Base-by-base conservation (phyloP, 2,888 invertebrate species). In the Drosophila nigricruria region DNA sequence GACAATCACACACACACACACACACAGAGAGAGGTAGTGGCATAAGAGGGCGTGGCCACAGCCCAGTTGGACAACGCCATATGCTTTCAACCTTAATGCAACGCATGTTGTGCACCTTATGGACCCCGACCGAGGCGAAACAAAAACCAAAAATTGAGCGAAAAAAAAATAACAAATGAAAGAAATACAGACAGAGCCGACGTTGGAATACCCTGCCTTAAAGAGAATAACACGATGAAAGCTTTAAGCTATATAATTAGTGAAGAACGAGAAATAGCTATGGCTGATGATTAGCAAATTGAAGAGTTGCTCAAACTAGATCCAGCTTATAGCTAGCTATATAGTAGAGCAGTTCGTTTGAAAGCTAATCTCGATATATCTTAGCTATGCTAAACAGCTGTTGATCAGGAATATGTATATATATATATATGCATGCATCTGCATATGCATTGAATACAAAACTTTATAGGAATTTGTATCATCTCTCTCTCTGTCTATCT, bases 71-170 rank as follows among this genome's bases (percentile, higher is more conserved):
- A 32, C 42, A 34, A 30, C 54, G 25, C 25, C 52, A 43, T 74
- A 61, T 54, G 56, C 50, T 72, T 40, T 52, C 47, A 42, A 53
- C 50, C 54, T 62, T 63, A 85, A 82, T 81, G 87, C 87, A 86
- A 75, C 73, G 87, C 84, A 82, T 82, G 81, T 80, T 82, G 77
- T 61, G 63, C 62, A 65, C 62, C 84, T 73, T 73, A 72, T 78
- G 75, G 69, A 64, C 62, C 56, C 64, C 53, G 56, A 50, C 52
- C 58, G 61, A 20, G 27, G 27, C 58, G 45, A 25, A 59, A 36
- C 47, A 76, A 32, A 42, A 50, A 30, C 23, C 23, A 38, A 52
- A 42, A 23, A 50, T 30, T 30, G 27, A 38, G 16, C 9, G 10
- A 16, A 5, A n/a, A 20, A 9, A 34, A n/a, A 5, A 9, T 16